A percentile compares a stretch with the other conserved stretches of the same genome.
Conservation (phyloP, 2,888 invertebrate genomes). For the Harpagoxenus sublaevis region DNA sequence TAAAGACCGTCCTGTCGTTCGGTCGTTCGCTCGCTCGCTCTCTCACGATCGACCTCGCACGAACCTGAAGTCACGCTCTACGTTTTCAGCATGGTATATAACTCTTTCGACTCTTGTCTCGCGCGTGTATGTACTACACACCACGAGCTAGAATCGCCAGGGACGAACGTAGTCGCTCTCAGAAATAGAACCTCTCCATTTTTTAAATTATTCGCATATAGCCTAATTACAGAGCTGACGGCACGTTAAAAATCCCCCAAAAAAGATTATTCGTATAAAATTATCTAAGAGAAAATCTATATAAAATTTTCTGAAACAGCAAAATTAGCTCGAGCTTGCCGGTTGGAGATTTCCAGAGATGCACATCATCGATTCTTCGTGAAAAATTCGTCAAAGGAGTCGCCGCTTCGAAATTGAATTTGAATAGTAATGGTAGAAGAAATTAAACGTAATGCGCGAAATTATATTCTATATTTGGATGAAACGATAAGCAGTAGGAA, state of each 20-base stretch:
- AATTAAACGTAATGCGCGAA: not conserved
- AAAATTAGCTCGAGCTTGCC: not conserved
- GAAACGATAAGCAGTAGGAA: not conserved
- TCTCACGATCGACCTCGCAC: slow-evolving; percentile 65
- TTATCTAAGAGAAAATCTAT: not conserved
- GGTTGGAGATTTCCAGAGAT: not conserved
- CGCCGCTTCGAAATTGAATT: not conserved
- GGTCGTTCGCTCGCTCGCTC: slow-evolving; percentile 45
- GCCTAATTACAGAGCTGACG: no score
- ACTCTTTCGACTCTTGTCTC: slow-evolving; percentile 32
- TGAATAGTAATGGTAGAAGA: not conserved
- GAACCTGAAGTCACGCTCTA: slow-evolving; percentile 67
- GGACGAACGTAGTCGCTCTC: slow-evolving; percentile 17
- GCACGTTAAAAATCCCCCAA: no score
- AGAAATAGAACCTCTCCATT: slow-evolving; percentile 13
- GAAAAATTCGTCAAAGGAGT: not conserved
- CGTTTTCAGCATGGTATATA: slow-evolving; percentile 74
- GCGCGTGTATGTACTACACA: slow-evolving; percentile 44
- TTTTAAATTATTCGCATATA: not conserved
- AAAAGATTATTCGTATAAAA: not conserved
- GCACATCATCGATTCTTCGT: not conserved
- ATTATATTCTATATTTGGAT: not conserved
- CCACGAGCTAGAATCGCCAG: slow-evolving; percentile 41
- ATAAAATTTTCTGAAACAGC: not conserved
- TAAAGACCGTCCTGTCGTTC: slow-evolving; percentile 26